phyloP scores from a whole-genome alignment of 1,140 invertebrate genomes.

The Hylaeus volcanicus region DNA sequence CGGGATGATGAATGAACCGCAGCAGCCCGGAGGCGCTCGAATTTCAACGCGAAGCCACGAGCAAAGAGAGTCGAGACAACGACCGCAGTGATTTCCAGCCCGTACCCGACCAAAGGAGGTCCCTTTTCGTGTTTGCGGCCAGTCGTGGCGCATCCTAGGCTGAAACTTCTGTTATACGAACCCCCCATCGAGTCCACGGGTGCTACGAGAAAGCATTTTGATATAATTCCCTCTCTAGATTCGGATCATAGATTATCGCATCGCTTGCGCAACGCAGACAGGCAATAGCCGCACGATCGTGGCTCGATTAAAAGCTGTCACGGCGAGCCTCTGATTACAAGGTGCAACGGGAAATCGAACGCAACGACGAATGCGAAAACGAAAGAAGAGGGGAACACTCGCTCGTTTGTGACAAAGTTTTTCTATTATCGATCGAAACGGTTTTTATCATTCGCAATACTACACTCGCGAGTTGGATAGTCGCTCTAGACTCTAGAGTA shows the following conservation, averaged over 20 bases:
- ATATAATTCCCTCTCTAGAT: too few relatives aligned
- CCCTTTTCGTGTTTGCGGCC: background rate
- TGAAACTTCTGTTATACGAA: background rate
- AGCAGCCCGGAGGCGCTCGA: slow-evolving; percentile 44
- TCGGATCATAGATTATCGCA: too few relatives aligned
- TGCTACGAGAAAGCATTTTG: too few relatives aligned
- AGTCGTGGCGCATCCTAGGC: background rate
- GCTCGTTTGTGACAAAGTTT: too few relatives aligned
- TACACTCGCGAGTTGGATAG: too few relatives aligned
- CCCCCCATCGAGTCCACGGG: background rate
- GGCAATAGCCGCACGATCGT: background rate
- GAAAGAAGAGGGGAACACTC: too few relatives aligned
- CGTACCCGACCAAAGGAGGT: background rate
- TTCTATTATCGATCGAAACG: too few relatives aligned
- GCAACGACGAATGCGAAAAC: too few relatives aligned
- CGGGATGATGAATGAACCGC: slow-evolving; percentile 65
- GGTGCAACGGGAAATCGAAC: too few relatives aligned
- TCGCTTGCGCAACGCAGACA: background rate
- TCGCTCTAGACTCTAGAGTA: too few relatives aligned
- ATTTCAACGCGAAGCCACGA: slow-evolving; percentile 41
- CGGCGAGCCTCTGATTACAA: background rate
- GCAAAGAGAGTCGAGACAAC: slow-evolving; percentile 33
- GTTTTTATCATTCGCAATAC: too few relatives aligned
- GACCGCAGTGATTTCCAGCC: slow-evolving; percentile 16
- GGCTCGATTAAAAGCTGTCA: background rate